Conservation (phyloP, 2,888 invertebrate genomes). For the Teleiodes luculella region DNA sequence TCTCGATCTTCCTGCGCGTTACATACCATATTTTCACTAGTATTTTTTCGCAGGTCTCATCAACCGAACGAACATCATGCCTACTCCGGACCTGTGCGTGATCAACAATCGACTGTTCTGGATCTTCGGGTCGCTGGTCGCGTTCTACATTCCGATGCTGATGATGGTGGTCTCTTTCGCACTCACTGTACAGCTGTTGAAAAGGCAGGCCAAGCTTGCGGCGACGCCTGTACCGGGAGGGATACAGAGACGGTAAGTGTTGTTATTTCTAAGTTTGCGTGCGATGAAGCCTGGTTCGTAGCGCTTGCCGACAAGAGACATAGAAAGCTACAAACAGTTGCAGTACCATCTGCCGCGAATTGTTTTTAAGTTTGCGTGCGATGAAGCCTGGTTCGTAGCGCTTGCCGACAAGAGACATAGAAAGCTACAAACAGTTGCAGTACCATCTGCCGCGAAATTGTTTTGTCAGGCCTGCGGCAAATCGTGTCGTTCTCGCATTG, state of each 20-base stretch:
- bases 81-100: conserved; percentile 84
- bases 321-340: no score
- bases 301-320: no score
- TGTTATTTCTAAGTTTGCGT: background rate
- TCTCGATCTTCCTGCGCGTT: no score
- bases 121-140: conserved; percentile 94
- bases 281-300: no score
- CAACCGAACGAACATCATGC: conserved; percentile 89
- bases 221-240: conserved; percentile 73
- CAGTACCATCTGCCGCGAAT: no score
- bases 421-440: no score
- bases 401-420: no score
- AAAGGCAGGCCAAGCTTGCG: conserved; percentile 86
- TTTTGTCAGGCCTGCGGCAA: no score
- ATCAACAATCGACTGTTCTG: conserved; percentile 92
- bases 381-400: no score
- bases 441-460: no score
- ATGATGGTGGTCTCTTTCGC: conserved; percentile 96
- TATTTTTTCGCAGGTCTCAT: conserved; percentile 79
- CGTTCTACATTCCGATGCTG: conserved; percentile 97
- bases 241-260: conserved; percentile 57
- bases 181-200: conserved; percentile 91
- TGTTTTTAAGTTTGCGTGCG: no score
- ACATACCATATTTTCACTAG: background rate
- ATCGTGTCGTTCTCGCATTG: no score